These are phyloP conservation scores for Cebus imitator DNA, from an alignment of 2,113 vertebrate species.

Conservation along the genomic window DNA sequence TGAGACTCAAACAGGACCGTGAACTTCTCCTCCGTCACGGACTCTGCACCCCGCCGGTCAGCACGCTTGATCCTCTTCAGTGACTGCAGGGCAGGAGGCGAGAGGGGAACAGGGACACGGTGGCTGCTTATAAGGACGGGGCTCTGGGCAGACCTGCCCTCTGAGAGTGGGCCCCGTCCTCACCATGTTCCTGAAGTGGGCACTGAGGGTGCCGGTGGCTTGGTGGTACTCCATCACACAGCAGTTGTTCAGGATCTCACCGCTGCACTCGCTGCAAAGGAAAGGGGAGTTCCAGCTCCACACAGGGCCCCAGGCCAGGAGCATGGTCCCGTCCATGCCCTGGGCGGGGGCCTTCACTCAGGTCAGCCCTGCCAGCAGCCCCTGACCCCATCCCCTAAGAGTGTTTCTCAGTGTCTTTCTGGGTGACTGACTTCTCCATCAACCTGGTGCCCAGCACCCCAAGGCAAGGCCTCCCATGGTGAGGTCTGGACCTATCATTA, in stretches of 20 bases:
- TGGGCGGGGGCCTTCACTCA: not conserved
- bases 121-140: accelerated
- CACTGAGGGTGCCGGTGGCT: constrained; percentile 94
- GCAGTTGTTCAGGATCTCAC: constrained; percentile 97
- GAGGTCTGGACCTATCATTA: not conserved
- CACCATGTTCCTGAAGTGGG: constrained; percentile 98
- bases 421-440: not conserved
- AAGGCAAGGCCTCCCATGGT: not conserved
- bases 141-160: not conserved
- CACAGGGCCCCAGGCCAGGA: accelerated
- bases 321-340: accelerated
- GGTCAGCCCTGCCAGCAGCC: not conserved
- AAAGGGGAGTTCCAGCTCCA: accelerated
- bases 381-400: not conserved
- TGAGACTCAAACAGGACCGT: constrained; percentile 98
- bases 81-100: constrained; percentile 83
- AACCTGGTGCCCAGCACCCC: not conserved
- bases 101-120: accelerated
- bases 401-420: not conserved
- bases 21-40: constrained; percentile 98
- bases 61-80: constrained; percentile 98
- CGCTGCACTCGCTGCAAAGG: constrained; percentile 91
- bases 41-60: constrained; percentile 94
- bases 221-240: constrained; percentile 99
- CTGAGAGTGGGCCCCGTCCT: not conserved